Conservation (phyloP, 2,888 invertebrate species). For the Dasysyrphus tricinctus region DNA sequence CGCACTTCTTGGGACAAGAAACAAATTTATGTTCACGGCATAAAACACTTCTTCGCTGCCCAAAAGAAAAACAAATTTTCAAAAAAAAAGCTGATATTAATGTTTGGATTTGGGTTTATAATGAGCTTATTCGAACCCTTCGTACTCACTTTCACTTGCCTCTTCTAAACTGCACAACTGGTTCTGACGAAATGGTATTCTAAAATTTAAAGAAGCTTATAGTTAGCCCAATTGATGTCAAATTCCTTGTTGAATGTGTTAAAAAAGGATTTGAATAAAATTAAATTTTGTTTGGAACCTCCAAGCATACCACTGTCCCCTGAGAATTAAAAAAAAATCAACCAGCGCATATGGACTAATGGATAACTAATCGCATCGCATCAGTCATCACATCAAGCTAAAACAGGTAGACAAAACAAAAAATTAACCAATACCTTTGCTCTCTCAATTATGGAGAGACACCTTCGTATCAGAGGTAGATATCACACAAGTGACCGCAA, state of each 20-base stretch:
- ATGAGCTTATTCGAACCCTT: too few relatives aligned
- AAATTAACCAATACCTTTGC: slow-evolving; percentile 48
- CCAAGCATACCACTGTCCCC: background rate
- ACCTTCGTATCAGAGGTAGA: slow-evolving; percentile 29
- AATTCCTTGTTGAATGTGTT: background rate
- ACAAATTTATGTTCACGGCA: too few relatives aligned
- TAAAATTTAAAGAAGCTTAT: too few relatives aligned
- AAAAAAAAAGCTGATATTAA: too few relatives aligned
- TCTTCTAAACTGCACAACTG: too few relatives aligned
- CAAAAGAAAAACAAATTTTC: too few relatives aligned
- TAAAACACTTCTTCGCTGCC: too few relatives aligned
- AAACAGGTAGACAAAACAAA: slow-evolving; percentile 24
- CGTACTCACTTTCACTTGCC: too few relatives aligned
- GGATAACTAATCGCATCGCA: background rate
- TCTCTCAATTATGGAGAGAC: slow-evolving; percentile 58
- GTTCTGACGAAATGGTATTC: too few relatives aligned
- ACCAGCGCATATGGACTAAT: background rate
- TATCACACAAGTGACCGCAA: slow-evolving; percentile 48
- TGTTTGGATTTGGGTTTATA: too few relatives aligned
- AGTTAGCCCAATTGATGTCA: background rate
- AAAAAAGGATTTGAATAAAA: background rate
- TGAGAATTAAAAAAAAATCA: background rate
- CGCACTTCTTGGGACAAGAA: too few relatives aligned
- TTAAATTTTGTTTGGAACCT: background rate
- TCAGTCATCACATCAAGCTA: background rate